phyloP scores from a whole-genome alignment of 2,797 vertebrate genomes.

The Selene dorsalis region DNA sequence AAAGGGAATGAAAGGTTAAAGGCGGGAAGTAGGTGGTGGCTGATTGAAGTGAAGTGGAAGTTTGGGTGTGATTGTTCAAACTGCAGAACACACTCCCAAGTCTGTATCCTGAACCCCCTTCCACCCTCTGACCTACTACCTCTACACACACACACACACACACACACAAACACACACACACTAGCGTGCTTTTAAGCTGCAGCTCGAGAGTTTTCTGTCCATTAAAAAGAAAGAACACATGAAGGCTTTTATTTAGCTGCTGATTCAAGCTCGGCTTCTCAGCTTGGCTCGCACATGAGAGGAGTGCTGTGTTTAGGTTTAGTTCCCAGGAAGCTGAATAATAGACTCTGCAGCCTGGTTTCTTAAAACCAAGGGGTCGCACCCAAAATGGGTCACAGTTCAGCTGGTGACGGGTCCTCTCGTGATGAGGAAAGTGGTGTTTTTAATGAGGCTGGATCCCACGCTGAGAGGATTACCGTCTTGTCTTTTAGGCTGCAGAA shows the following conservation, averaged over 20 bases:
- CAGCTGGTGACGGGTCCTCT: conserved; percentile 57
- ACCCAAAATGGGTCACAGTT: conserved; percentile 79
- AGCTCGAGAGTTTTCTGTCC: conserved; percentile 44
- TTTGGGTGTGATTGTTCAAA: conserved; percentile 71
- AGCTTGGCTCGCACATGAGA: conserved; percentile 40
- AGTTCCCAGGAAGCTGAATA: conserved; percentile 77
- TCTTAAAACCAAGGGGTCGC: conserved; percentile 71
- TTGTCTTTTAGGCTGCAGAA: conserved; percentile 58
- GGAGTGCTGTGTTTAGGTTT: conserved; percentile 53
- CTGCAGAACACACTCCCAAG: conserved; percentile 52
- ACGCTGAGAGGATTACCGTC: conserved; percentile 73
- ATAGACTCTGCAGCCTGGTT: conserved; percentile 56
- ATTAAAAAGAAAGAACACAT: conserved; percentile 63
- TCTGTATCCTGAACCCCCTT: conserved; percentile 65
- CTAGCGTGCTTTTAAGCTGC: conserved; percentile 21
- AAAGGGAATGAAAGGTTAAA: conserved; percentile 47
- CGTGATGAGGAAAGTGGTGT: conserved; percentile 51
- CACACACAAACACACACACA: conserved; percentile 24
- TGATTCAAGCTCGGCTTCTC: conserved; percentile 59
- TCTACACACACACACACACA: conserved; percentile 26
- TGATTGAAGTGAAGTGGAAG: conserved; percentile 67
- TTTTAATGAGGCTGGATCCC: conserved; percentile 76
- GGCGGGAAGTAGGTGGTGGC: conserved; percentile 58
- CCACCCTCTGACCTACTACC: conserved; percentile 39
- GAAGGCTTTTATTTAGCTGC: conserved; percentile 60